Evolutionary conservation across 2,797 vertebrate species (phyloP).

Genomic region (Amniataba percoides): DNA sequence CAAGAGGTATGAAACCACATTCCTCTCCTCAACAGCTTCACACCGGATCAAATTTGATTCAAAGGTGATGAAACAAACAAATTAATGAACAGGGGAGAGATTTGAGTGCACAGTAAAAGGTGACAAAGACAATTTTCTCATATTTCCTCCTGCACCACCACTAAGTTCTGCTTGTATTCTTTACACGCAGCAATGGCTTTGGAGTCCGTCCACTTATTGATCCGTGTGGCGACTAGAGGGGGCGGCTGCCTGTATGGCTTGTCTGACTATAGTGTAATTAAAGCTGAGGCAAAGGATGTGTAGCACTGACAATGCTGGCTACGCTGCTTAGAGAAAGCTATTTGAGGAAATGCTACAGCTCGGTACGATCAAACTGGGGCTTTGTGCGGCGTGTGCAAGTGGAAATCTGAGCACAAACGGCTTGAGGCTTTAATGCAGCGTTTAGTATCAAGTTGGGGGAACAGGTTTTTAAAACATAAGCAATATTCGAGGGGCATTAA

Average conservation of each 20-base stretch:
- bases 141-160: constrained; percentile 13
- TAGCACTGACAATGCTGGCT: constrained; percentile 39
- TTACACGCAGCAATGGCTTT: constrained; percentile 52
- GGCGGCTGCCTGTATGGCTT: constrained; percentile 53
- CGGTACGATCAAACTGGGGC: constrained; percentile 34
- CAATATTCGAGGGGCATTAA: constrained; percentile 34
- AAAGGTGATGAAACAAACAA: constrained; percentile 22
- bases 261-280: constrained; percentile 76
- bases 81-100: constrained; percentile 17
- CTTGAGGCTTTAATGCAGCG: constrained; percentile 40
- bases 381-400: constrained; percentile 9
- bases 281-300: constrained; percentile 67
- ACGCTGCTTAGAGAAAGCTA: constrained; percentile 32
- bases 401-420: background rate
- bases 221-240: constrained; percentile 55
- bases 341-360: constrained; percentile 45
- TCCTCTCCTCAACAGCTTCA: constrained; percentile 7
- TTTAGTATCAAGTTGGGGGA: constrained; percentile 9
- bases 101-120: background rate
- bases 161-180: constrained; percentile 34
- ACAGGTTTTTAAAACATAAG: constrained; percentile 11
- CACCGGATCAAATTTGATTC: constrained; percentile 28
- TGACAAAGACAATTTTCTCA: constrained; percentile 18
- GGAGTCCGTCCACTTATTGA: constrained; percentile 74
- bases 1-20: background rate